A percentile compares a stretch with the other conserved stretches of the same genome.
These are phyloP conservation scores for Nasua narica DNA, from an alignment of 2,797 vertebrate species.

Conservation along the genomic window DNA sequence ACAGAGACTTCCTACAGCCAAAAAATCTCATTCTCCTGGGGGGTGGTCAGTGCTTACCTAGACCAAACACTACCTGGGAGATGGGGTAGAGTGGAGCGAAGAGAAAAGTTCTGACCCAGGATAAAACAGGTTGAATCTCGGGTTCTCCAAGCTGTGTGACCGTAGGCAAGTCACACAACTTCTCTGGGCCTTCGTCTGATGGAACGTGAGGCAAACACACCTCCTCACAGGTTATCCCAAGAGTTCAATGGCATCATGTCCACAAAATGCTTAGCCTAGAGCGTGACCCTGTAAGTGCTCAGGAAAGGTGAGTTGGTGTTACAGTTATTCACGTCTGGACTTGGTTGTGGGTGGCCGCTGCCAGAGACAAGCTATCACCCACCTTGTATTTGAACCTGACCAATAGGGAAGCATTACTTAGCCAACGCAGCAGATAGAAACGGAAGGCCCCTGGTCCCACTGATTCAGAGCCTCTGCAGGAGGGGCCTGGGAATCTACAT, in stretches of 20 bases:
- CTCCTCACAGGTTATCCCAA: too few species aligned
- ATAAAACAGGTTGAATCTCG: not conserved
- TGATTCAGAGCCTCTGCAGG: not conserved
- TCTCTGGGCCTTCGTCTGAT: not conserved
- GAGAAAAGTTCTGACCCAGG: not conserved
- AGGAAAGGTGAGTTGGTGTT: not conserved
- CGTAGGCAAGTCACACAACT: not conserved
- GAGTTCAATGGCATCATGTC: not conserved
- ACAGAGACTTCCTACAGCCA: not conserved
- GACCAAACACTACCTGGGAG: not conserved
- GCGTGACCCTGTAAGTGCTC: not conserved
- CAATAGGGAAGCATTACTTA: not conserved
- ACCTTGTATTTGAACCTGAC: not conserved
- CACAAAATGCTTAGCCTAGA: not conserved
- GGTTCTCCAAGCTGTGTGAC: not conserved
- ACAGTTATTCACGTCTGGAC: not conserved
- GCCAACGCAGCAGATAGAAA: not conserved
- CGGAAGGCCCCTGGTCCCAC: not conserved
- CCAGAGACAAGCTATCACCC: not conserved
- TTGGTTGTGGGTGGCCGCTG: not conserved
- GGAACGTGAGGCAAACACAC: not conserved
- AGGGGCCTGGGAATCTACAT: not conserved
- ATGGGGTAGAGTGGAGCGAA: accelerated
- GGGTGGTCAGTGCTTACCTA: accelerated
- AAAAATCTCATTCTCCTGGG: not conserved